Percentiles rank a stretch among this genome's conserved stretches.
Evolutionary conservation across 1,140 invertebrate species (phyloP).

Genomic region (Drosophila novamexicana): DNA sequence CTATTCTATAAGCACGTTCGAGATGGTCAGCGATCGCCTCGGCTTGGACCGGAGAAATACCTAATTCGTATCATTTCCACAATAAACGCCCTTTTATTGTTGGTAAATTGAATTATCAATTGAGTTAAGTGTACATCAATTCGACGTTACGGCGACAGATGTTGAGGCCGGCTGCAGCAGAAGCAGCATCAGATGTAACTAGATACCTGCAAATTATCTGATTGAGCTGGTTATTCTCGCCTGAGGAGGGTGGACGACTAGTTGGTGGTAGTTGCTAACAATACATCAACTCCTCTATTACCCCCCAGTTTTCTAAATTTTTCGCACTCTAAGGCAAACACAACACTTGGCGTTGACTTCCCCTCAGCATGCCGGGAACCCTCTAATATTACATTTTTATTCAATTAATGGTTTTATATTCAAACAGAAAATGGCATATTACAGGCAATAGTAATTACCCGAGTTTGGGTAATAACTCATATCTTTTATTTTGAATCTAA

Average conservation of each 20-base stretch:
- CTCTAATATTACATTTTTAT: background rate
- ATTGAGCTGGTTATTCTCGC: constrained; percentile 47
- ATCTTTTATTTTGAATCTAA: no score
- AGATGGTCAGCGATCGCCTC: no score
- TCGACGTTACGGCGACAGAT: constrained; percentile 43
- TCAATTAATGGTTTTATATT: constrained; percentile 2
- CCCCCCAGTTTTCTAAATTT: constrained; percentile 11
- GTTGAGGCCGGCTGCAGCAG: constrained; percentile 15
- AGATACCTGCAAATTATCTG: constrained; percentile 62
- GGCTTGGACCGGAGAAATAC: background rate
- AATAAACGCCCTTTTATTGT: constrained; percentile 33
- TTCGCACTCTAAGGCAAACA: constrained; percentile 30
- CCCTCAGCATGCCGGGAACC: background rate
- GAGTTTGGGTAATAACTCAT: no score
- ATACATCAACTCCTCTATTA: background rate
- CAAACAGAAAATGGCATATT: background rate
- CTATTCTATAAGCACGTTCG: no score
- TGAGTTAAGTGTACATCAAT: constrained; percentile 38
- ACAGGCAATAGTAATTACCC: no score
- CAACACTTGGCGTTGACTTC: constrained; percentile 17
- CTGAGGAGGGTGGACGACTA: constrained; percentile 1
- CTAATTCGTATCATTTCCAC: constrained; percentile 25
- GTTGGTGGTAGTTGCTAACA: constrained; percentile 4
- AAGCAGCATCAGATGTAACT: constrained; percentile 40
- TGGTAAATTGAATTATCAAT: constrained; percentile 47